Evolutionary conservation across 2,113 vertebrate genomes (phyloP).

Genomic region (Ochotona princeps): DNA sequence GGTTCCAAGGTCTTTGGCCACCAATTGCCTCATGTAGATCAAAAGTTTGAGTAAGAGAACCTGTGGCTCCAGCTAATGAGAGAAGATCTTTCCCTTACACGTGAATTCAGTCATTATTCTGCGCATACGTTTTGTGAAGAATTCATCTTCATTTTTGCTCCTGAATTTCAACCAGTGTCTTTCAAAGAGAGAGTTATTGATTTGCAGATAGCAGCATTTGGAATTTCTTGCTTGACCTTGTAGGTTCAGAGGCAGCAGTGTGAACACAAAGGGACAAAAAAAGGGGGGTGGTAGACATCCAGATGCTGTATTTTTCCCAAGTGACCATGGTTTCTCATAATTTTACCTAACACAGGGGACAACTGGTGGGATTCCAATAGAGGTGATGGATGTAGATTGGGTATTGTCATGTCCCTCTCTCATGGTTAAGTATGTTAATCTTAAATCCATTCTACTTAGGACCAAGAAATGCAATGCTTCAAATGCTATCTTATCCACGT

Average conservation of each 20-base stretch:
- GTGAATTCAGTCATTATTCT: constrained; percentile 34
- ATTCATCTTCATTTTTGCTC: neutral
- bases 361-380: neutral
- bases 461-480: neutral
- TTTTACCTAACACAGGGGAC: neutral
- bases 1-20: constrained; percentile 49
- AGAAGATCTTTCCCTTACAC: neutral
- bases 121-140: neutral
- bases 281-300: neutral
- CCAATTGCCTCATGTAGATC: constrained; percentile 42
- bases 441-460: neutral
- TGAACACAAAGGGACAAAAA: neutral
- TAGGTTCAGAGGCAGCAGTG: neutral
- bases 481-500: neutral
- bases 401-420: neutral
- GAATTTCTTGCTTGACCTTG: neutral
- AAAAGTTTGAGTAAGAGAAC: constrained; percentile 1
- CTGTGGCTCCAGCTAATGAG: constrained; percentile 14
- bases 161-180: neutral
- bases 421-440: neutral
- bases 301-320: neutral
- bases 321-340: neutral
- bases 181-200: neutral
- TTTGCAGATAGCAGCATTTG: neutral
- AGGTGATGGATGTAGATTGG: neutral